Base-by-base conservation (phyloP, 2,888 invertebrate genomes). In the Sthenelais limicola region DNA sequence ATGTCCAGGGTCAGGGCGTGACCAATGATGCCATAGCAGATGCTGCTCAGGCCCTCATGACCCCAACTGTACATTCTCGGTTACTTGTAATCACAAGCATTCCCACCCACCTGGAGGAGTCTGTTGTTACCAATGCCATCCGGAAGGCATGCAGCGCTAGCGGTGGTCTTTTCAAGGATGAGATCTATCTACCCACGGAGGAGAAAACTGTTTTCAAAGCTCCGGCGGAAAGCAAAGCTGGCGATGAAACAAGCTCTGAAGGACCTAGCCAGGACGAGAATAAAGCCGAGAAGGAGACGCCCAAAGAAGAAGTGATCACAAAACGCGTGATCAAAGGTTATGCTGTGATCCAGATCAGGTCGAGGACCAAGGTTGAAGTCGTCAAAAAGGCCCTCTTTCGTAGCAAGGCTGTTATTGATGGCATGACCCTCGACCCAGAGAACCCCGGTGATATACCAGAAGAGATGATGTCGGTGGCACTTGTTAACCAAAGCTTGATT, bases 71-170 rank as follows among this genome's bases (percentile, higher is more conserved):
- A 7, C 83, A 84, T 71, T 78, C 78, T 35, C 79, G 86, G n/a
- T 74, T 86, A 0, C 78, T 87, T 5, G 80, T 86, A 21, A 78
- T 87, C 12, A 81, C 83, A 5, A 84, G 85, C 26, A 85, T 87
- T 35, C 86, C 86, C 7, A 73, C 76, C 0, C 75, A 81, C 48
- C 74, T 85, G 21, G 78, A 80, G 4, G 77, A 76, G 7, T 80
- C 80, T 1, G 75, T 75, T 24, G 82, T 85, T 3, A 80, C 79
- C 54, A 78, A 77, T 33, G 81, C 84, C 35, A 75, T 87, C 49
- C 58, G 77, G 21, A 82, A 81, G 56, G 82, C 83, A 0, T 81
- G 85, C 69, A 81, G 78, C 48, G 76, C 82, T 3, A 74, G 79
- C 71, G 86, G 86, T n/a, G 86, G 86, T 5, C 72, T 85, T 0